Evolutionary conservation across 2,113 vertebrate species (phyloP), one percentile per base, ranked within the genome.

Genomic region (Grantiella picta): DNA sequence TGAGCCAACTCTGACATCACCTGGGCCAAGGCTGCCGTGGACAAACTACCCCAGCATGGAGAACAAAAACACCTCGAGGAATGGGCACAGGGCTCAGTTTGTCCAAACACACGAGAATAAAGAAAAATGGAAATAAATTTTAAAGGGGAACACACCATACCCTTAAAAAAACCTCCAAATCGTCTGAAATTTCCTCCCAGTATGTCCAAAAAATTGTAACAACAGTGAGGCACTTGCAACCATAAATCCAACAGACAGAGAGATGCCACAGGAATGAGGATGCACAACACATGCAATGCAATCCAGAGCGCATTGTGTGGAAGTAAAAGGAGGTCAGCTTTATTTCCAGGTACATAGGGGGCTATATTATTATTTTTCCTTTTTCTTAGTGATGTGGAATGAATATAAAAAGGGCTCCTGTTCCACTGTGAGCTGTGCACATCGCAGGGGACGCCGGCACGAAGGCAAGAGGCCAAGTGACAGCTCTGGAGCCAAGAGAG

Each of bases 31-130:
- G 83, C 63, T 91, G 68, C 72, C 0, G 0, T 11, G 40, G 52
- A 80, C 64, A 89, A 54, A 69, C 33, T 5, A 50, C 25, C 15
- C 45, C 87, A 69, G 54, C 45, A 57, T 1, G 11, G 35, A 13
- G 5, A 31, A 73, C 38, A 29, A 35, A 40, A 44, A 38, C 22
- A 65, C 23, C 15, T 61, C 36, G 10, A 52, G 10, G 20, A 64
- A 63, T 0, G 0, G 27, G 21, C 4, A 2, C 12, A 10, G 47
- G 23, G 29, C 33, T 86, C 5, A 0, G 52, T 71, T 63, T 35
- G 7, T 38, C 60, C 1, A 0, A 61, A 75, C 9, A 59, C 47
- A 29, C 4, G 13, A 86, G 42, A 92, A 52, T 7, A 73, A 31
- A 4, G 28, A 53, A 92, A 83, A 83, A 47, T 0, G 5, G 31